phyloP scores from a whole-genome alignment of 2,113 vertebrate genomes.

The Pterocles gutturalis region DNA sequence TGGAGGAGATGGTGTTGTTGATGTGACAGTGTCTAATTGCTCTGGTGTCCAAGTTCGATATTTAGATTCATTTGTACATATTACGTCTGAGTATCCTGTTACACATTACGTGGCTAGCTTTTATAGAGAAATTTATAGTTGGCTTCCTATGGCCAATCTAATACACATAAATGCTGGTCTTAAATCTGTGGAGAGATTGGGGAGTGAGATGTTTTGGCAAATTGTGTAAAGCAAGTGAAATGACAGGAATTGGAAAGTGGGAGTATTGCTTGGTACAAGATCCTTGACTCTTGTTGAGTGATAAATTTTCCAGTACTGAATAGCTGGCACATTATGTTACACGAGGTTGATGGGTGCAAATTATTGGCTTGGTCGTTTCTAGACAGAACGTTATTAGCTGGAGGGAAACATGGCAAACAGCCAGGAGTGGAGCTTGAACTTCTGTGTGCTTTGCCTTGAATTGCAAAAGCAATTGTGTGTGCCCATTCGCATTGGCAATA shows the following conservation, averaged over 20 bases:
- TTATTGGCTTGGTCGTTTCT: neutral
- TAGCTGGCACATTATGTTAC: neutral
- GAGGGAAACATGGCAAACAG: neutral
- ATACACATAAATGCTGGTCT: neutral
- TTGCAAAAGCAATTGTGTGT: neutral
- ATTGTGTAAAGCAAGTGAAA: neutral
- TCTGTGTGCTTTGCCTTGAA: neutral
- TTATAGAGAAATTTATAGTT: neutral
- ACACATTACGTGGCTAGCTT: fast-evolving
- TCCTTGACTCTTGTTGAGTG: neutral
- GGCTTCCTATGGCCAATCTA: neutral
- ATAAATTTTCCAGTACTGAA: neutral
- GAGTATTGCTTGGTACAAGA: neutral
- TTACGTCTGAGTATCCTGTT: neutral
- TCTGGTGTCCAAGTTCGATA: neutral
- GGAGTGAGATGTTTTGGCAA: neutral
- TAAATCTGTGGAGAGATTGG: neutral
- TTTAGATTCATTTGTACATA: neutral
- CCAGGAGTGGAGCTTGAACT: neutral
- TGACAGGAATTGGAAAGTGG: neutral
- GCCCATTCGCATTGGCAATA: neutral
- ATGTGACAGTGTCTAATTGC: neutral
- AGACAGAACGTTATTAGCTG: neutral
- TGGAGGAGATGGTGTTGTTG: neutral
- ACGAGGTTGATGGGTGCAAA: neutral